Conservation (phyloP, 2,113 vertebrate species). For the Planiliza haematocheilus region DNA sequence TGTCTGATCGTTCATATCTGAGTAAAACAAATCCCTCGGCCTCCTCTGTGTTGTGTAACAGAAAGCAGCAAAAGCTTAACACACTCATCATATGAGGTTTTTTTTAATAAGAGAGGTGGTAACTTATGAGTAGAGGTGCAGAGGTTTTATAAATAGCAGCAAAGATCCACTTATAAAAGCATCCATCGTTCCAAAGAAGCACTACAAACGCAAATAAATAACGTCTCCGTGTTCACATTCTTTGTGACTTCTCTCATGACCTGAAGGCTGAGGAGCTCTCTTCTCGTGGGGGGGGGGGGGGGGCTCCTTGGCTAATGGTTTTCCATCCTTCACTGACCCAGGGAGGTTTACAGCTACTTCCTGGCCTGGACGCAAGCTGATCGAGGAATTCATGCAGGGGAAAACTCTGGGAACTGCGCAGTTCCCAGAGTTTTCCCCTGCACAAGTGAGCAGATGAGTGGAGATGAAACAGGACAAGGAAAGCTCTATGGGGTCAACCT, state of each 20-base stretch:
- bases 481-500: neutral
- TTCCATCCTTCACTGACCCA: slow-evolving; percentile 52
- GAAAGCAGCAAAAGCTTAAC: neutral
- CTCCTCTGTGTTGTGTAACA: slow-evolving; percentile 19
- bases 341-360: slow-evolving; percentile 52
- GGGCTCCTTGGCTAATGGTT: slow-evolving; percentile 34
- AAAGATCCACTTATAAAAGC: slow-evolving; percentile 25
- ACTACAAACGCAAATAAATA: slow-evolving; percentile 25
- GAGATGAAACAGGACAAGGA: too few relatives aligned
- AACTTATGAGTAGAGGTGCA: neutral
- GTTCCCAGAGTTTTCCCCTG: neutral
- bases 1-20: slow-evolving; percentile 51
- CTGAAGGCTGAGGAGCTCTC: slow-evolving; percentile 38
- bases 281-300: too few relatives aligned
- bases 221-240: slow-evolving; percentile 28
- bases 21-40: slow-evolving; percentile 19
- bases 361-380: slow-evolving; percentile 24
- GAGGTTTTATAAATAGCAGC: slow-evolving; percentile 5
- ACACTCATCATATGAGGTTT: too few relatives aligned
- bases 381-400: slow-evolving; percentile 37
- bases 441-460: too few relatives aligned
- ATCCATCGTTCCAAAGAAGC: slow-evolving; percentile 24
- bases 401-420: slow-evolving; percentile 57
- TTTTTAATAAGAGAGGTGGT: neutral
- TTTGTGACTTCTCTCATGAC: slow-evolving; percentile 72